These are phyloP conservation scores for Belgica antarctica DNA, from an alignment of 2,888 invertebrate species.

Conservation along the genomic window DNA sequence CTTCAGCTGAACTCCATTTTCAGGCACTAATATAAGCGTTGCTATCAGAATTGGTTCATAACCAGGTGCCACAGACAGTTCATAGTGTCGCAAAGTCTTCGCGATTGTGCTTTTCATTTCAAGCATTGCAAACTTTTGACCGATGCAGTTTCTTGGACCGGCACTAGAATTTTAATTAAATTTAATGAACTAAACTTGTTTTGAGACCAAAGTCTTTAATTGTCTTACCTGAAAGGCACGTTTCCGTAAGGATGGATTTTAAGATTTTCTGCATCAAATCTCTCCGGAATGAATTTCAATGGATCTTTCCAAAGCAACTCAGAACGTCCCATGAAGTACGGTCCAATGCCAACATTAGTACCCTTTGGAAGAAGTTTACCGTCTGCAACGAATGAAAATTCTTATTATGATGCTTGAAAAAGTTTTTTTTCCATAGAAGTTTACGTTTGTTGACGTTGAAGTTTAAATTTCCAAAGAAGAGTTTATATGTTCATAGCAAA, in stretches of 20 bases:
- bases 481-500: no score
- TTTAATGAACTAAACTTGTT: neutral
- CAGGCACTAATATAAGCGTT: conserved; percentile 52
- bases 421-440: neutral
- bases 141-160: conserved; percentile 22
- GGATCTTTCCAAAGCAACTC: conserved; percentile 51
- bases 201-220: no score
- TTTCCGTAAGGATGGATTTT: conserved; percentile 51
- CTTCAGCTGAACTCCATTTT: conserved; percentile 52
- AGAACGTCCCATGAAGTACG: conserved; percentile 46
- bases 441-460: neutral
- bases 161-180: neutral
- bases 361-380: conserved; percentile 25
- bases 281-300: conserved; percentile 52
- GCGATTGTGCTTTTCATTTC: conserved; percentile 53
- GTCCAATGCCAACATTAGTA: conserved; percentile 34
- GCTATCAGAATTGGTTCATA: conserved; percentile 50
- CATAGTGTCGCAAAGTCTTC: conserved; percentile 52
- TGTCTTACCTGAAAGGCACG: conserved; percentile 51
- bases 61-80: conserved; percentile 49
- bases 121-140: conserved; percentile 54
- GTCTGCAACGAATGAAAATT: no score
- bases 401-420: neutral
- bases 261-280: conserved; percentile 51
- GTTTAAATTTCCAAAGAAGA: no score